Evolutionary conservation across 2,797 vertebrate genomes (phyloP).

Genomic region (Pelochelys cantorii): DNA sequence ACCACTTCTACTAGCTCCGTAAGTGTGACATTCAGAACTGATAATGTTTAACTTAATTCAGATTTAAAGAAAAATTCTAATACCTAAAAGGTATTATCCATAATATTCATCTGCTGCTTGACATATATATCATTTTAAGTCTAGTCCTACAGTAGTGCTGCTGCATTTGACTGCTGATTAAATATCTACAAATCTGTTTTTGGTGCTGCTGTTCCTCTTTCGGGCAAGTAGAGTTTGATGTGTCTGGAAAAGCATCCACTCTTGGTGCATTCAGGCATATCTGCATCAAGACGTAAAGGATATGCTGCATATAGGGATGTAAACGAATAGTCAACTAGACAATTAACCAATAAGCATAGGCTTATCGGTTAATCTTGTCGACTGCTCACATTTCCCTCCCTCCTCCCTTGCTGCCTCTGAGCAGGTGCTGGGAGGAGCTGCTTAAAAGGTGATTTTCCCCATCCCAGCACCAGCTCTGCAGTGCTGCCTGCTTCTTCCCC

Average conservation of each 20-base stretch:
- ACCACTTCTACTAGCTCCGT: not conserved
- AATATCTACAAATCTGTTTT: not conserved
- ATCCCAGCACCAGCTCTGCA: too few relatives aligned
- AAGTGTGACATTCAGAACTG: slow-evolving; percentile 17
- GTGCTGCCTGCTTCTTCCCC: too few relatives aligned
- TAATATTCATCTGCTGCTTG: not conserved
- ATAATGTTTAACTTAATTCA: not conserved
- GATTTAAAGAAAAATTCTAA: not conserved
- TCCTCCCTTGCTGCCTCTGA: too few relatives aligned
- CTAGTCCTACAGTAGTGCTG: rapidly evolving
- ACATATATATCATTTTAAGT: rapidly evolving
- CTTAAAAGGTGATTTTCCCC: too few relatives aligned
- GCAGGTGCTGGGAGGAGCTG: too few relatives aligned
- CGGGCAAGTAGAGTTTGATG: not conserved
- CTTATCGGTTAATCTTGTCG: too few relatives aligned
- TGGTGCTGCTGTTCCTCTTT: not conserved
- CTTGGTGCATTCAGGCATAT: not conserved
- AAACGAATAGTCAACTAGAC: too few relatives aligned
- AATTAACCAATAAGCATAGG: too few relatives aligned
- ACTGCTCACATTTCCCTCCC: too few relatives aligned
- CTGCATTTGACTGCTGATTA: not conserved
- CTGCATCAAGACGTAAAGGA: not conserved
- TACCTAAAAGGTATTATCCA: slow-evolving; percentile 1
- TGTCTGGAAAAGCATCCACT: slow-evolving; percentile 20
- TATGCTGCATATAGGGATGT: not conserved